phyloP scores from a whole-genome alignment of 2,113 vertebrate genomes.

The Pachyramphus minor region DNA sequence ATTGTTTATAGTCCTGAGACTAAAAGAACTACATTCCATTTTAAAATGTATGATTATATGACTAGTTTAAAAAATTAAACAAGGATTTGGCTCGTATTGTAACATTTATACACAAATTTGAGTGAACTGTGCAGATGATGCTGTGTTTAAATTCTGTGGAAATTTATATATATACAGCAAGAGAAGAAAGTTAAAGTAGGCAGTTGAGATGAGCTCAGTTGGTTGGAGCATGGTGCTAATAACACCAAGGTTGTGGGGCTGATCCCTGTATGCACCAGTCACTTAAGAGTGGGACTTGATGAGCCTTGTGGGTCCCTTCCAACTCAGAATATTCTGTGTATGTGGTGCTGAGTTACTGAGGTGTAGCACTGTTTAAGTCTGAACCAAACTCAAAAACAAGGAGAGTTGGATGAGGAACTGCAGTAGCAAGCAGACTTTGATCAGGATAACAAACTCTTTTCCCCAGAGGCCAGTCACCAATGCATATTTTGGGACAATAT shows the following conservation, averaged over 20 bases:
- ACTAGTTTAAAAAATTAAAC: background rate
- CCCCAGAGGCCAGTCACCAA: conserved; percentile 92
- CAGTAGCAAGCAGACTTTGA: background rate
- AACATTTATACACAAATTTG: background rate
- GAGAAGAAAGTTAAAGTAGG: background rate
- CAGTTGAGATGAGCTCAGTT: background rate
- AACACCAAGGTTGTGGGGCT: background rate
- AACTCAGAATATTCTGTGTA: background rate
- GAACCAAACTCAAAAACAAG: background rate
- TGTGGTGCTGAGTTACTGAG: background rate
- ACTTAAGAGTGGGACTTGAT: background rate
- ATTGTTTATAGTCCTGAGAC: background rate
- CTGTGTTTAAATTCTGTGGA: background rate
- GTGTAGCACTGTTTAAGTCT: background rate
- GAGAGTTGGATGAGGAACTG: background rate
- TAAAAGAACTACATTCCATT: background rate
- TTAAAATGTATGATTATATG: background rate
- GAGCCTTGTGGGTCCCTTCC: background rate
- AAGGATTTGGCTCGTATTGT: background rate
- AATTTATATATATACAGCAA: background rate
- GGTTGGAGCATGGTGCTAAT: background rate
- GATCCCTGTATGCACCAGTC: background rate
- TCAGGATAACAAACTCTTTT: background rate
- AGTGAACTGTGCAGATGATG: background rate
- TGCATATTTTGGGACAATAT: conserved; percentile 96